These are phyloP conservation scores for Tridacna gigas DNA, from an alignment of 2,888 invertebrate genomes.

Conservation along the genomic window DNA sequence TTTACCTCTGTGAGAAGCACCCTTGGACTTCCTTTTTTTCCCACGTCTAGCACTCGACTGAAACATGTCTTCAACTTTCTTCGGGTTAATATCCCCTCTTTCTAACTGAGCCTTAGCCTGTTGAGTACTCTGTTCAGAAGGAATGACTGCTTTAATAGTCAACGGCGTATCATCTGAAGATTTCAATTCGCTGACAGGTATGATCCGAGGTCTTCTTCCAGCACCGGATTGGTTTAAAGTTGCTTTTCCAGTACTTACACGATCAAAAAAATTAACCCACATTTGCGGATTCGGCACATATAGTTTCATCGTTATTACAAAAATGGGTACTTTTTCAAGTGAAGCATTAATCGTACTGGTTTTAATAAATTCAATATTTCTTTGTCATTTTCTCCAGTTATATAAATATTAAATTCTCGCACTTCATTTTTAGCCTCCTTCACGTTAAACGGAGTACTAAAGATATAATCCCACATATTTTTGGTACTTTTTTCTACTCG, in stretches of 20 bases:
- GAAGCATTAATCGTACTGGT: constrained; percentile 27
- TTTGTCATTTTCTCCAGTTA: constrained; percentile 13
- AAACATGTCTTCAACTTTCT: constrained; percentile 24
- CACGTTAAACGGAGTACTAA: constrained; percentile 10
- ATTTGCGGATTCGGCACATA: constrained; percentile 41
- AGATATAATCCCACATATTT: constrained; percentile 28
- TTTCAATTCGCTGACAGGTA: background rate
- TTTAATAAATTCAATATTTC: constrained; percentile 15
- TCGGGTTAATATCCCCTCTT: constrained; percentile 54
- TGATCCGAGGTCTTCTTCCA: constrained; percentile 1
- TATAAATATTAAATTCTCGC: constrained; percentile 28
- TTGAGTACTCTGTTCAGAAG: constrained; percentile 5
- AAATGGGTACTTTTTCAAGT: constrained; percentile 24
- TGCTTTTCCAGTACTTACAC: no score
- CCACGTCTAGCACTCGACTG: constrained; percentile 32
- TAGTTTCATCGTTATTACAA: constrained; percentile 50
- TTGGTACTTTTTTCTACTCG: constrained; percentile 27
- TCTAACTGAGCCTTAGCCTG: constrained; percentile 10
- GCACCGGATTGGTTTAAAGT: no score
- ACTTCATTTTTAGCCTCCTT: constrained; percentile 23
- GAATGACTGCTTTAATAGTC: constrained; percentile 6
- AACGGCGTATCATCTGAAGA: background rate
- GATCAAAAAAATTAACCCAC: constrained; percentile 43
- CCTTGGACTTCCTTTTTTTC: background rate
- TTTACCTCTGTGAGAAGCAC: no score